Base-by-base conservation (phyloP, 2,888 invertebrate genomes). In the Hypomecis punctinalis region DNA sequence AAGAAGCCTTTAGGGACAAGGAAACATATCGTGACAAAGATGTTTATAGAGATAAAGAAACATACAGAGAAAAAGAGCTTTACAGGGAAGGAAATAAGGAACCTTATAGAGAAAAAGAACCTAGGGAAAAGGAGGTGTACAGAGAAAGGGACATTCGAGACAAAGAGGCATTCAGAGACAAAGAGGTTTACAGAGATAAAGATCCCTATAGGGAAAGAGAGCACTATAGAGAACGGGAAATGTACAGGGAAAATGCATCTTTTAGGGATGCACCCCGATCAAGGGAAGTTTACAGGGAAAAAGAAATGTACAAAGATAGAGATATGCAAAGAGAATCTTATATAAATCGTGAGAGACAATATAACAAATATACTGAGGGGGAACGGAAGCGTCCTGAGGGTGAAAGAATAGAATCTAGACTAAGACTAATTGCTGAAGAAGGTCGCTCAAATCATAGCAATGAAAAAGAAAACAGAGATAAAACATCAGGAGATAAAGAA, bases 401-500 rank as follows among this genome's bases (percentile, higher is more conserved):
- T 72, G 91, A 91, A 45, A 84, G 87, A 78, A 89, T 91, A 75
- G 91, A 93, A 78, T 84, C 89, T 61, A 85, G 93, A 69, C 73
- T 91, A 66, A 80, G 91, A 69, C 75, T 84, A 64, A 71, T 90
- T 65, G 82, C 91, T 65, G 93, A 91, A 54, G 93, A 93, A 69
- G 80, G 84, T 62, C 85, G 88, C 72, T 70, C 76, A 66, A 85
- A 83, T 72, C 87, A 89, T 71, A 87, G 79, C 71, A 88, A 86
- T 81, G 93, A 93, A 79, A 93, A 93, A 78, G 93, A 93, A 79
- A 91, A 91, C 69, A 88, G 91, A 63, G 91, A 90, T 63, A 88
- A 85, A 69, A 84, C 88, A 40, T 89, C 92, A 53, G 94, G 94
- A 53, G 94, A 94, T 70, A 94, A 94, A 72, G 94, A 96, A 63